Evolutionary conservation across 2,888 invertebrate species (phyloP), one percentile per base, ranked within the genome.

Genomic region (Hyles lineata): DNA sequence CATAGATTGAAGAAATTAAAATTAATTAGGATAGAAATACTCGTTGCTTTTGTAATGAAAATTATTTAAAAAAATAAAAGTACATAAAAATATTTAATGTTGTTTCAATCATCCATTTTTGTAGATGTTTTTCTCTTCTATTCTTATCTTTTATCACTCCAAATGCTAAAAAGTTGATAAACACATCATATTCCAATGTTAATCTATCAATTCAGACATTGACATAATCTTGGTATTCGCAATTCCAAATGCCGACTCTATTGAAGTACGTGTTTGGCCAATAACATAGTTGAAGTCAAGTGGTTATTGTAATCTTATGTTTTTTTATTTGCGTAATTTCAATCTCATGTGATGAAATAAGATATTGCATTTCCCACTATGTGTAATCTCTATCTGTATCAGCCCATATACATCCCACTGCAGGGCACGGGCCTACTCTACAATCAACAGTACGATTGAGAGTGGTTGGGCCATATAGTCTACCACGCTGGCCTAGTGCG

Each of bases 71-170:
- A 55, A 43, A 55, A 55, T 55, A 55, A 25, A 25, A 61, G n/a
- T 43, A 67, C 6, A 1, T 5, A 50, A 63, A 23, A 60, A 6
- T 60, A 23, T 25, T 23, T 58, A 8, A 60, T 23, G 15, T 15
- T 60, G n/a, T 60, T 60, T 25, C 60, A 60, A 25, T 29, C 5
- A 25, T 60, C 43, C 21, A 35, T 35, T n/a, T 19, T 63, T 43
- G 7, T 17, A 23, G 23, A 67, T 50, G 23, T 17, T 15, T 23
- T 21, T 21, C 67, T 67, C 17, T 67, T 5, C 21, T 2, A 11
- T n/a, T 23, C 17, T 67, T 67, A 67, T 67, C 67, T 50, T 67
- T 67, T 50, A 50, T 67, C 67, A 23, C 23, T 0, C 23, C 17
- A 17, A 17, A 23, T 67, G 43, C 50, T 67, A 23, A 17, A 43